Evolutionary conservation across 2,888 invertebrate species (phyloP).

Genomic region (Leptinotarsa juncta): DNA sequence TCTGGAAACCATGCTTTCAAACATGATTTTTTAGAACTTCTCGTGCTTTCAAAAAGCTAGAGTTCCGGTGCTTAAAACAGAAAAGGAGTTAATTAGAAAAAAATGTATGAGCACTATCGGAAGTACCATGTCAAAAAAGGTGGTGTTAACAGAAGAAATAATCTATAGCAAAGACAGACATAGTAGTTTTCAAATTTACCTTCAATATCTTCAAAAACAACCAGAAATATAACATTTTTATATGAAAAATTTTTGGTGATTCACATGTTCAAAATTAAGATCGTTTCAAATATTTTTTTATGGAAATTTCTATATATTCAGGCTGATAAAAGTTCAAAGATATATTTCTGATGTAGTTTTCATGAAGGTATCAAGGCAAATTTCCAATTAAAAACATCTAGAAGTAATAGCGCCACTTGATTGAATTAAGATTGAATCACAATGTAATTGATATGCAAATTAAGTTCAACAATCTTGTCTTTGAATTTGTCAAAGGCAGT

Average conservation of each 20-base stretch:
- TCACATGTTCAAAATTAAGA: too few species aligned
- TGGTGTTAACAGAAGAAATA: too few species aligned
- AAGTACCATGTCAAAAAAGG: not conserved
- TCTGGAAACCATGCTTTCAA: slow-evolving; percentile 10
- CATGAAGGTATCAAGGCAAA: not conserved
- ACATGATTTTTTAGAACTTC: slow-evolving; percentile 6
- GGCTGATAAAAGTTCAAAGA: too few species aligned
- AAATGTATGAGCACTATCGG: not conserved
- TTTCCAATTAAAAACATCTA: not conserved
- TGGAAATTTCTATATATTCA: too few species aligned
- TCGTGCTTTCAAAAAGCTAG: slow-evolving; percentile 14
- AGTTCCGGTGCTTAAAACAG: slow-evolving; percentile 14
- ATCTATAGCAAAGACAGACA: too few species aligned
- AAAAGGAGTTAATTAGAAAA: not conserved
- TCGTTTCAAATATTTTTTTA: too few species aligned
- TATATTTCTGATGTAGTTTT: not conserved
- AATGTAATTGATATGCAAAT: not conserved
- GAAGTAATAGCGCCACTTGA: not conserved
- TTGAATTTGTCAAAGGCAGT: not conserved
- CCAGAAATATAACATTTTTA: not conserved
- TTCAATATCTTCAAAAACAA: not conserved
- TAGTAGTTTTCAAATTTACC: not conserved
- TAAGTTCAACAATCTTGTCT: not conserved
- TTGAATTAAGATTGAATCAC: not conserved
- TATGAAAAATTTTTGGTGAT: not conserved